phyloP scores from a whole-genome alignment of 2,888 invertebrate species.

The Dysmachus trigonus region DNA sequence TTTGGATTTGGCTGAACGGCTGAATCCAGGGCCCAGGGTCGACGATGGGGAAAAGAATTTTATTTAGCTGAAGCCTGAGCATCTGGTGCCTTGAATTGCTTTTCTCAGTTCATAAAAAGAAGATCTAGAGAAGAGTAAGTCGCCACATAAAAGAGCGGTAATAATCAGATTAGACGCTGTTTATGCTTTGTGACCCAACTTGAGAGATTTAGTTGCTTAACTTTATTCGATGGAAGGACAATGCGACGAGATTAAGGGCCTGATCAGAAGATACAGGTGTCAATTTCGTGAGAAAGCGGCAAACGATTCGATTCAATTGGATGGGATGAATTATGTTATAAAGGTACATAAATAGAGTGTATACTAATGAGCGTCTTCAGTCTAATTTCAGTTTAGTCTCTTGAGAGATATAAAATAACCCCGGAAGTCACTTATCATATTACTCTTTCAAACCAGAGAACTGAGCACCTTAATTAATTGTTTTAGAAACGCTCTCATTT shows the following conservation, averaged over 20 bases:
- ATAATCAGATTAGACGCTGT: constrained; percentile 38
- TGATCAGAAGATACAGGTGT: constrained; percentile 39
- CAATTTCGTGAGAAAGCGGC: constrained; percentile 33
- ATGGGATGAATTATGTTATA: constrained; percentile 30
- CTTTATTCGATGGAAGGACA: constrained; percentile 39
- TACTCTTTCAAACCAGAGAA: neutral
- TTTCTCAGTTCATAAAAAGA: neutral
- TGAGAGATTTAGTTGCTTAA: constrained; percentile 35
- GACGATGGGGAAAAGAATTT: constrained; percentile 49
- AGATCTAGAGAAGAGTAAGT: constrained; percentile 23
- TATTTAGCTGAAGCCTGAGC: constrained; percentile 31
- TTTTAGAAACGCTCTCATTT: neutral
- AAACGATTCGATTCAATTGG: neutral
- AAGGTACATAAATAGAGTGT: neutral
- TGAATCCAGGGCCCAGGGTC: constrained; percentile 47
- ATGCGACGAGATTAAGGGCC: constrained; percentile 19
- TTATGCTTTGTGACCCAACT: constrained; percentile 36
- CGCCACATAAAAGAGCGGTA: constrained; percentile 35
- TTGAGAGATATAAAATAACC: neutral
- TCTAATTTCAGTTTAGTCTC: too few species aligned
- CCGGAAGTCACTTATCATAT: neutral
- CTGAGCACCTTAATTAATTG: constrained; percentile 6
- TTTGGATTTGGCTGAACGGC: constrained; percentile 52
- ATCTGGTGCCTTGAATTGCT: neutral
- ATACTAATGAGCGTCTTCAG: constrained; percentile 28